phyloP scores from a whole-genome alignment of 2,888 invertebrate species.

The Laothoe populi region DNA sequence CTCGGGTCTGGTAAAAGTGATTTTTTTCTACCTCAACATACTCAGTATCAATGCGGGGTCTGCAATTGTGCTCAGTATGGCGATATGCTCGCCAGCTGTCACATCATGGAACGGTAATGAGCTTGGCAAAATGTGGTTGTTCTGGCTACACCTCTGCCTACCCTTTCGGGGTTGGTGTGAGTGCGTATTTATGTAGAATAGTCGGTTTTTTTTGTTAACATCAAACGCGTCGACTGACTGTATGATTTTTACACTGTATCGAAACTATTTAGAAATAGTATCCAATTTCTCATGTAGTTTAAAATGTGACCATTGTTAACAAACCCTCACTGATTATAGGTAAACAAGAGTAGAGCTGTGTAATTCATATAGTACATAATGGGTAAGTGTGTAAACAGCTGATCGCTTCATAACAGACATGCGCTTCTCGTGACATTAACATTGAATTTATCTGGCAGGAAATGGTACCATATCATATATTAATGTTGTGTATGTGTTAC shows the following conservation, averaged over 20 bases:
- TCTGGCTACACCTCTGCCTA: no score
- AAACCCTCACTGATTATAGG: slow-evolving; percentile 60
- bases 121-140: no score
- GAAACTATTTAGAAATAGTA: slow-evolving; percentile 13
- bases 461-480: neutral
- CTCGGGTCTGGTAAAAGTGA: no score
- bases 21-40: no score
- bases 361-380: slow-evolving; percentile 30
- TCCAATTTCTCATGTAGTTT: neutral
- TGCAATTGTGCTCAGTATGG: no score
- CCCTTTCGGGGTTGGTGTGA: no score
- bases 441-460: slow-evolving; percentile 43
- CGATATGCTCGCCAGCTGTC: no score
- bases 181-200: no score
- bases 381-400: slow-evolving; percentile 42
- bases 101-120: no score
- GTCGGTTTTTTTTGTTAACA: neutral
- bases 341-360: slow-evolving; percentile 71
- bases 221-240: neutral
- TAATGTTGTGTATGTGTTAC: neutral
- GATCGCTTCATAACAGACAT: slow-evolving; percentile 13
- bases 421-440: neutral
- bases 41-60: no score
- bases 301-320: slow-evolving; percentile 33
- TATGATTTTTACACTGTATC: neutral